Evolutionary conservation across 2,888 invertebrate genomes (phyloP).

Genomic region (Andrena hattorfiana): DNA sequence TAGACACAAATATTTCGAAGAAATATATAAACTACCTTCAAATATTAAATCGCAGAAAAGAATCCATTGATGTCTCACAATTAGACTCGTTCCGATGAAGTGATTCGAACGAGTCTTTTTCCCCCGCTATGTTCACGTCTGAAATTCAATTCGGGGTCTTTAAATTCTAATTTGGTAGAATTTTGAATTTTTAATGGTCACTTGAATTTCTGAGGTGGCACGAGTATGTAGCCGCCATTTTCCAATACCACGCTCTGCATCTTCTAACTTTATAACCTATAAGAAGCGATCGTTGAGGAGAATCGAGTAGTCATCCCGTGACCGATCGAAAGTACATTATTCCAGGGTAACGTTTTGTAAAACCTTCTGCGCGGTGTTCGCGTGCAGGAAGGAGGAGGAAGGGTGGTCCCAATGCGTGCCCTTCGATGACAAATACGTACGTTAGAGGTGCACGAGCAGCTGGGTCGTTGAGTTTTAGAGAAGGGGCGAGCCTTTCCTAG

Average conservation of each 20-base stretch:
- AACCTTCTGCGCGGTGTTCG: conserved; percentile 72
- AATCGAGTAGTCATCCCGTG: conserved; percentile 26
- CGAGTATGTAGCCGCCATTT: no score
- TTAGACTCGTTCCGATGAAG: no score
- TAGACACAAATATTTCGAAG: not conserved
- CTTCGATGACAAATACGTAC: conserved; percentile 43
- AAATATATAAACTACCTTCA: no score
- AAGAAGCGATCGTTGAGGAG: not conserved
- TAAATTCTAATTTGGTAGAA: not conserved
- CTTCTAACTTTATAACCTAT: not conserved
- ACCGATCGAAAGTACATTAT: conserved; percentile 75
- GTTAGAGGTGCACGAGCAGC: conserved; percentile 12
- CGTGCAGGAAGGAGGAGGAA: conserved; percentile 25
- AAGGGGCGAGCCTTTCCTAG: conserved; percentile 16
- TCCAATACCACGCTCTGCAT: not conserved
- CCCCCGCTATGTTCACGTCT: not conserved
- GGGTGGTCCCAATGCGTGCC: conserved; percentile 2
- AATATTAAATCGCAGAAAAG: not conserved
- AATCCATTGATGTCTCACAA: not conserved
- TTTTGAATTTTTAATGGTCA: no score
- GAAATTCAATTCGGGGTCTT: not conserved
- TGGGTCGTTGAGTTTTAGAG: conserved; percentile 9
- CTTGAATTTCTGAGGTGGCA: no score
- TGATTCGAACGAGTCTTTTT: not conserved
- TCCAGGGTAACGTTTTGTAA: conserved; percentile 82